Percentiles rank a stretch among this genome's conserved stretches.
These are phyloP conservation scores for Cinclus mexicanus DNA, from an alignment of 2,113 vertebrate genomes.

Conservation along the genomic window DNA sequence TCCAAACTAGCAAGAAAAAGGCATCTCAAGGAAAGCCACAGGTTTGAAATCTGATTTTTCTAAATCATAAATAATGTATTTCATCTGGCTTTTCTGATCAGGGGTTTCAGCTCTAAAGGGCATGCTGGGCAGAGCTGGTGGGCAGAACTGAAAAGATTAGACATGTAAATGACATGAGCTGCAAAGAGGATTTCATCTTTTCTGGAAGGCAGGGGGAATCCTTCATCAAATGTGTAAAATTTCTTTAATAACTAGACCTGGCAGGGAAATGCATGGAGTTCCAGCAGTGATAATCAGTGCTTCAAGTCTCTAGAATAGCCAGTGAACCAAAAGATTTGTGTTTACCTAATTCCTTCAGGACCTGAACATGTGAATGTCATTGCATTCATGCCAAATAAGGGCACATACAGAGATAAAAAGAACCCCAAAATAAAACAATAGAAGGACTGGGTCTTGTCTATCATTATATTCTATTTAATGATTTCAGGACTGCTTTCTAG, in stretches of 20 bases:
- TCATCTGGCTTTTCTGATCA: not conserved
- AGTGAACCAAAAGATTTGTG: not conserved
- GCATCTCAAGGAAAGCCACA: not conserved
- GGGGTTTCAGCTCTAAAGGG: not conserved
- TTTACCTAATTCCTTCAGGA: not conserved
- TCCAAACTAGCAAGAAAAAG: not conserved
- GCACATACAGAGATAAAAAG: no score
- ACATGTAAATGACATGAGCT: not conserved
- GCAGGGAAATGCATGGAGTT: not conserved
- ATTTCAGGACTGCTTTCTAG: not conserved
- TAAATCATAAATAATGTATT: not conserved
- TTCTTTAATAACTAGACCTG: slow-evolving; percentile 8
- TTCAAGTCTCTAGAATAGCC: not conserved
- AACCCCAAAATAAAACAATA: not conserved
- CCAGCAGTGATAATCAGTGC: not conserved
- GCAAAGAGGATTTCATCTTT: slow-evolving; percentile 12
- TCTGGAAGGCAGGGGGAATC: not conserved
- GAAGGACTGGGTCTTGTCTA: not conserved
- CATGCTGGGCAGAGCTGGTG: slow-evolving; percentile 1
- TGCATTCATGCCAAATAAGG: not conserved
- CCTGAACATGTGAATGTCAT: not conserved
- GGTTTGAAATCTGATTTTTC: not conserved
- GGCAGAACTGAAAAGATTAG: not conserved
- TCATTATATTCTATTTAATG: not conserved
- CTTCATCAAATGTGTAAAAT: not conserved